Base-by-base conservation (phyloP, 2,888 invertebrate genomes). In the Sturmia bella region DNA sequence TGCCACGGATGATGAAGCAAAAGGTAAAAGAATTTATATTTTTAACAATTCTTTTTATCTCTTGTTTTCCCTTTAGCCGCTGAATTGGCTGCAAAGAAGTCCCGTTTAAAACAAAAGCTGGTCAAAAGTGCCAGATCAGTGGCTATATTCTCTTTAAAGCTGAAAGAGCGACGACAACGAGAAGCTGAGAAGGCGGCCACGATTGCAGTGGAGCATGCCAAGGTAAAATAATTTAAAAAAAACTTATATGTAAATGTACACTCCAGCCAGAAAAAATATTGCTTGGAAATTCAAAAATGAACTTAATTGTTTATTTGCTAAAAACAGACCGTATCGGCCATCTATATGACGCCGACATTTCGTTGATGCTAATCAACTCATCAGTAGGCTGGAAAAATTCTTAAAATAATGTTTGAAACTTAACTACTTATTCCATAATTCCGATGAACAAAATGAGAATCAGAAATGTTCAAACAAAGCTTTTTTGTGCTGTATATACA, bases 71-170 rank as follows among this genome's bases (percentile, higher is more conserved):
- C 41, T 68, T 11, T 19, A 89, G 91, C 92, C 54, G 93, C 93
- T 41, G 93, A 94, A 86, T 91, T 93, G 81, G 92, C 94, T 81
- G 94, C 94, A 4, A 94, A 94, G 77, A 94, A 94, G 87, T 94
- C 94, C 43, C 92, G 94, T 13, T 93, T 94, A 17, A 95, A 94
- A 87, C 96, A 96, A 61, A 94, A 94, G 85, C 89, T 96, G 27
- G 95, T 96, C 91, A 96, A 96, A 90, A 93, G 96, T 64, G 96
- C 96, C 6, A 93, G 96, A 13, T 96, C 96, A 0, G 96, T 96
- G 52, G 96, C 96, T 5, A 96, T 96, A 87, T 96, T 96, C 91
- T 96, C 96, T 5, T 91, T 96, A 63, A 96, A 96, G 74, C 91
- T 96, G 83, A 95, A 95, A 86, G 95, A 95, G 86, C 92, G 95